These are phyloP conservation scores for Caenorhabditis japonica DNA, from an alignment of 2,888 invertebrate genomes.

Conservation along the genomic window DNA sequence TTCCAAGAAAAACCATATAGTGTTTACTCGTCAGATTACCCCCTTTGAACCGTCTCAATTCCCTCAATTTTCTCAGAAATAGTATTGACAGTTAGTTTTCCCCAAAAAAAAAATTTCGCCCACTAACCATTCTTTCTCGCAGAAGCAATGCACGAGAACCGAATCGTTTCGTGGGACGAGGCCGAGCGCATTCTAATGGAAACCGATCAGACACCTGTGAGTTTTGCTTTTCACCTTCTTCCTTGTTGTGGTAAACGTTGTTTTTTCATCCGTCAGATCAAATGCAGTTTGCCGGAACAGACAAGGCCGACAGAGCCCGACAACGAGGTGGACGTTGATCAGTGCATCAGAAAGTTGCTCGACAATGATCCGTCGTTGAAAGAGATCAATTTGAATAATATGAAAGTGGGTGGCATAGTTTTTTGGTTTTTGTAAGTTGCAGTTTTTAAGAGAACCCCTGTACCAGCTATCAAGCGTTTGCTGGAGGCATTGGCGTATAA, in stretches of 20 bases:
- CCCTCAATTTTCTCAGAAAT: background rate
- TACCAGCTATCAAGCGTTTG: constrained; percentile 83
- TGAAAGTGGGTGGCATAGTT: constrained; percentile 83
- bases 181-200: constrained; percentile 72
- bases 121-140: constrained; percentile 34
- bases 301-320: constrained; percentile 85
- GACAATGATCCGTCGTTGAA: constrained; percentile 87
- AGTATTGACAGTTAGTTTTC: too few relatives aligned
- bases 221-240: background rate
- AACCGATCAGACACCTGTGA: constrained; percentile 59
- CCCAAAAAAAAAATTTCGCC: constrained; percentile 12
- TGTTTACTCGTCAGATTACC: constrained; percentile 36
- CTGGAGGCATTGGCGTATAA: constrained; percentile 90
- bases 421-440: background rate
- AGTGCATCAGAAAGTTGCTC: constrained; percentile 77
- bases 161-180: constrained; percentile 76
- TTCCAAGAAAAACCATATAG: constrained; percentile 22
- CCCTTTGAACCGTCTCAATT: constrained; percentile 40
- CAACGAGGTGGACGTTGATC: constrained; percentile 94
- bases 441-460: constrained; percentile 73
- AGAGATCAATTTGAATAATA: constrained; percentile 98
- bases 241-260: background rate
- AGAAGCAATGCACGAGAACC: constrained; percentile 77
- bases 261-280: constrained; percentile 38
- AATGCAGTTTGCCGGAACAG: constrained; percentile 74